These are phyloP conservation scores for Cyanistes caeruleus DNA, from an alignment of 2,113 vertebrate species.

Conservation along the genomic window DNA sequence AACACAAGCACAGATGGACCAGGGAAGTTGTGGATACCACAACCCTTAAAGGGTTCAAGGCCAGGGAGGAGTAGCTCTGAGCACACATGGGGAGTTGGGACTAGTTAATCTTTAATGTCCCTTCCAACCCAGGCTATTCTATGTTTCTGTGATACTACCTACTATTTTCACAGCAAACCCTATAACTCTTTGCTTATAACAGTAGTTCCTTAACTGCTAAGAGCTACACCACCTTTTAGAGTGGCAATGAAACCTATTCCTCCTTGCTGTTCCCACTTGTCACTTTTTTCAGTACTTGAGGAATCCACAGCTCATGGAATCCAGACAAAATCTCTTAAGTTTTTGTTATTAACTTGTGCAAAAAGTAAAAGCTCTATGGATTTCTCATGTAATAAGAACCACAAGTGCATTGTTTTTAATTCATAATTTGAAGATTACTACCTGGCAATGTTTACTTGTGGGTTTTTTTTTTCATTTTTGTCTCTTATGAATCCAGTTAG, in stretches of 20 bases:
- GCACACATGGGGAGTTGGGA: neutral
- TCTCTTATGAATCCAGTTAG: rapidly evolving
- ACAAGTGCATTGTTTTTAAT: neutral
- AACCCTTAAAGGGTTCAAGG: neutral
- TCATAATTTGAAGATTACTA: neutral
- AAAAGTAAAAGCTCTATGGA: neutral
- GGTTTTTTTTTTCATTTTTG: neutral
- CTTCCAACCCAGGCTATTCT: neutral
- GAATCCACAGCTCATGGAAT: neutral
- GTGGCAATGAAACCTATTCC: neutral
- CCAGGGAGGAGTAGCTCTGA: neutral
- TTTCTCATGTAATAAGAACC: neutral
- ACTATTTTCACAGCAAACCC: neutral
- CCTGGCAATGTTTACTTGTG: neutral
- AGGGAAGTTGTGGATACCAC: neutral
- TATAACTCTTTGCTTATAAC: neutral
- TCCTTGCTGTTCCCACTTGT: neutral
- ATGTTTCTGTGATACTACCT: neutral
- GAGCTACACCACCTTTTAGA: neutral
- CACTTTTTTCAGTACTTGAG: neutral
- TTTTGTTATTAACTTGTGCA: neutral
- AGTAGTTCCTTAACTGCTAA: neutral
- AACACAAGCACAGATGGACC: no score
- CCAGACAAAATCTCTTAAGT: neutral
- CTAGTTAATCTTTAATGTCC: neutral